Evolutionary conservation across 2,888 invertebrate genomes (phyloP).

Genomic region (Athalia circularis): DNA sequence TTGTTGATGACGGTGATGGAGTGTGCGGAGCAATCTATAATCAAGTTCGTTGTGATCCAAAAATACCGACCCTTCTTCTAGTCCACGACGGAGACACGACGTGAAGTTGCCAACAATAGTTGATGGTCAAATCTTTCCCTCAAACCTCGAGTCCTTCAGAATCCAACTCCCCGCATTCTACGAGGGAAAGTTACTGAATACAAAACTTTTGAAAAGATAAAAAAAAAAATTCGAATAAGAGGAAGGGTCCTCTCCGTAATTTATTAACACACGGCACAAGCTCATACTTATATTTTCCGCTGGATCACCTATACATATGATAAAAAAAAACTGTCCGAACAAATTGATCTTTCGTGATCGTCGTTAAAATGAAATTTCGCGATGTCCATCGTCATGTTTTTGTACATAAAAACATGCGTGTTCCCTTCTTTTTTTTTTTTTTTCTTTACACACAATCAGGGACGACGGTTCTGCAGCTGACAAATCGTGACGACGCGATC

Average conservation of each 20-base stretch:
- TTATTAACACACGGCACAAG: slow-evolving; percentile 21
- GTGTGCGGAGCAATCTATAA: slow-evolving; percentile 15
- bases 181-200: neutral
- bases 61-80: slow-evolving; percentile 28
- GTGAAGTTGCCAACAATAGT: slow-evolving; percentile 2
- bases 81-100: slow-evolving; percentile 11
- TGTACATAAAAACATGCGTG: too few species aligned
- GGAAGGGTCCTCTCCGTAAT: slow-evolving; percentile 20
- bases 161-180: neutral
- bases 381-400: too few species aligned
- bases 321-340: slow-evolving; percentile 24
- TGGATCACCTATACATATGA: slow-evolving; percentile 1
- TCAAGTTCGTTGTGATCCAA: slow-evolving; percentile 19
- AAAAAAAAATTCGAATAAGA: neutral
- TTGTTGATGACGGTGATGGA: slow-evolving; percentile 35
- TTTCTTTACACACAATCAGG: slow-evolving; percentile 2
- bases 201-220: slow-evolving; percentile 37
- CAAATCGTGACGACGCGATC: slow-evolving; percentile 13
- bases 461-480: slow-evolving; percentile 5
- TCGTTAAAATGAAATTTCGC: too few species aligned
- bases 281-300: neutral
- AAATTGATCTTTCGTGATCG: neutral
- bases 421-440: too few species aligned
- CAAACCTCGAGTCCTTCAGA: neutral
- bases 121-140: slow-evolving; percentile 23